phyloP scores from a whole-genome alignment of 1,140 invertebrate genomes.

The Drosophila rhopaloa region DNA sequence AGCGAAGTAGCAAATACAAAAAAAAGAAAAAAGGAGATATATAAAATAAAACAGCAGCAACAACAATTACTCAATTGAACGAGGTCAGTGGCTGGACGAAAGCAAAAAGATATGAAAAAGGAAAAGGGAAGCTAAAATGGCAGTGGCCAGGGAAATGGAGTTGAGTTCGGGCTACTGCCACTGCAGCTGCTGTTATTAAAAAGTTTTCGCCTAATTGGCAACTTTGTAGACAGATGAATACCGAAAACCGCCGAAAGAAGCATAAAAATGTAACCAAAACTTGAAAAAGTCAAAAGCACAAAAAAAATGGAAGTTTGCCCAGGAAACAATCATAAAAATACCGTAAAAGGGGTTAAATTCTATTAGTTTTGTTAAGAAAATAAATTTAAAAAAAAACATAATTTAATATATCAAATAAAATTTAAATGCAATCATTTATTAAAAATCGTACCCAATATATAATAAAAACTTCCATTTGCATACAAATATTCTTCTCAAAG shows the following conservation, averaged over 20 bases:
- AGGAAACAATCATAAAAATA: background rate
- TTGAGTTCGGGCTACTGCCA: slow-evolving; percentile 21
- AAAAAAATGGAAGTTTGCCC: no score
- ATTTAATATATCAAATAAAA: no score
- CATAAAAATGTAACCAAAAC: slow-evolving; percentile 23
- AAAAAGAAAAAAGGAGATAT: slow-evolving; percentile 9
- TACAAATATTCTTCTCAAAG: background rate
- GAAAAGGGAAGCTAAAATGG: slow-evolving; percentile 16
- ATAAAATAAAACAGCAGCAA: slow-evolving; percentile 32
- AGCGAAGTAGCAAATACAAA: slow-evolving; percentile 21
- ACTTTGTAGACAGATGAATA: slow-evolving; percentile 66
- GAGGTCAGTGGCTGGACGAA: slow-evolving; percentile 55
- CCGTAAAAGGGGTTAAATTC: no score
- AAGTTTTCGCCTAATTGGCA: slow-evolving; percentile 71
- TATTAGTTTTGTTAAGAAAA: no score
- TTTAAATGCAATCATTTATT: no score
- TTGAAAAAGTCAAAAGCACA: slow-evolving; percentile 19
- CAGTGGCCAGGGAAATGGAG: slow-evolving; percentile 23
- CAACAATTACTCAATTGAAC: slow-evolving; percentile 60
- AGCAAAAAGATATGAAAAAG: slow-evolving; percentile 7
- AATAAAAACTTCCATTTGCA: no score
- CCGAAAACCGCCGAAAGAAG: slow-evolving; percentile 30
- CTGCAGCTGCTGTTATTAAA: slow-evolving; percentile 62
- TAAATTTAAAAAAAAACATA: no score
- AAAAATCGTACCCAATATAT: no score